Conservation (phyloP, 2,888 invertebrate species). For the Trachelus iudaicus region DNA sequence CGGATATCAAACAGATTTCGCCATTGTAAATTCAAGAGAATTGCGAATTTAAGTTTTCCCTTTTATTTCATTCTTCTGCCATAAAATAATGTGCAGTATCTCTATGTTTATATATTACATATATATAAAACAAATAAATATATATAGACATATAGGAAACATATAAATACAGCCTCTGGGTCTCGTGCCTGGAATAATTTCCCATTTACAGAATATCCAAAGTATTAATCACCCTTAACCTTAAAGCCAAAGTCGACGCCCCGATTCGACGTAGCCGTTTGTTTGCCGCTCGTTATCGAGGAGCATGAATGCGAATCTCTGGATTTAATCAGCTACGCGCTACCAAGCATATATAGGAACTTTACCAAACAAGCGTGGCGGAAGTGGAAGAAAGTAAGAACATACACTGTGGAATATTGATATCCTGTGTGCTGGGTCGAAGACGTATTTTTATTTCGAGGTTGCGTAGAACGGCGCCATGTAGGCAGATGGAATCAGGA, state of each 20-base stretch:
- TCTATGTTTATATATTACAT: too few species aligned
- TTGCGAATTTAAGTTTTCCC: not conserved
- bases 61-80: not conserved
- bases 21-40: too few species aligned
- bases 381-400: not conserved
- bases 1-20: too few species aligned
- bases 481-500: constrained; percentile 55
- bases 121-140: too few species aligned
- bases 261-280: not conserved
- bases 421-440: not conserved
- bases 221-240: not conserved
- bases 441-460: not conserved
- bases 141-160: not conserved
- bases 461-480: constrained; percentile 19
- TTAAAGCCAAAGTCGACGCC: not conserved
- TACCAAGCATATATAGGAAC: not conserved
- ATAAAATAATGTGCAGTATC: not conserved
- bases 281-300: not conserved
- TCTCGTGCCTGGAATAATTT: not conserved
- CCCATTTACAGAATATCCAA: not conserved
- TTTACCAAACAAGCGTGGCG: not conserved
- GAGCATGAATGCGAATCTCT: too few species aligned
- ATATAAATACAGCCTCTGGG: too few species aligned
- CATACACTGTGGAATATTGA: not conserved
- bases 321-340: not conserved